A percentile compares a stretch with the other conserved stretches of the same genome.
Evolutionary conservation across 1,140 invertebrate genomes (phyloP).

Genomic region (Leptopilina boulardi): DNA sequence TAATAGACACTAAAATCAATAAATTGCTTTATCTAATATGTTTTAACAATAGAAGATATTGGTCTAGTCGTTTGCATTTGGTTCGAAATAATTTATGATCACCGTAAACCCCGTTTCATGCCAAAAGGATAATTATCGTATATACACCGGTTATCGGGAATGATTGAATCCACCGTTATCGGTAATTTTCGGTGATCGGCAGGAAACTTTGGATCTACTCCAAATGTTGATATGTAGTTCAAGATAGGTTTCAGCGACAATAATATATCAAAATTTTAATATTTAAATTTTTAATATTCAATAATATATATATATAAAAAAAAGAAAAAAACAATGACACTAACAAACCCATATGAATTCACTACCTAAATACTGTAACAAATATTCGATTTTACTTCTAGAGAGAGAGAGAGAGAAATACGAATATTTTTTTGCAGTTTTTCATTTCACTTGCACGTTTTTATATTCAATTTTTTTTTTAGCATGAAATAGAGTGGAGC

Average conservation of each 20-base stretch:
- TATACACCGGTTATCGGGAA: constrained; percentile 5
- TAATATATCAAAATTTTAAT: too few relatives aligned
- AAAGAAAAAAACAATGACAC: too few relatives aligned
- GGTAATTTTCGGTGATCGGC: background rate
- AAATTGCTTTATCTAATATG: background rate
- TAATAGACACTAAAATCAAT: too few relatives aligned
- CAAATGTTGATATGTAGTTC: background rate
- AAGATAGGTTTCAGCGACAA: background rate
- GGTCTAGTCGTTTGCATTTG: background rate
- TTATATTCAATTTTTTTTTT: too few relatives aligned
- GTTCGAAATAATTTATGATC: constrained; percentile 9
- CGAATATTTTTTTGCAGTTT: too few relatives aligned
- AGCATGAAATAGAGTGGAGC: background rate
- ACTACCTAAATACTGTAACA: too few relatives aligned
- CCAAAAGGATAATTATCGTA: background rate
- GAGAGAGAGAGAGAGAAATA: too few relatives aligned
- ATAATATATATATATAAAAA: too few relatives aligned
- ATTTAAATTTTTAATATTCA: background rate
- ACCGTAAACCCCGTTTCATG: constrained; percentile 22
- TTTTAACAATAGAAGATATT: background rate
- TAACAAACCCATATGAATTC: too few relatives aligned
- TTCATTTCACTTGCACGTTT: too few relatives aligned
- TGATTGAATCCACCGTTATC: background rate
- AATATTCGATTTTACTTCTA: too few relatives aligned
- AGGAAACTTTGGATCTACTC: background rate